phyloP scores from a whole-genome alignment of 2,888 invertebrate genomes.

The Arenicola marina region DNA sequence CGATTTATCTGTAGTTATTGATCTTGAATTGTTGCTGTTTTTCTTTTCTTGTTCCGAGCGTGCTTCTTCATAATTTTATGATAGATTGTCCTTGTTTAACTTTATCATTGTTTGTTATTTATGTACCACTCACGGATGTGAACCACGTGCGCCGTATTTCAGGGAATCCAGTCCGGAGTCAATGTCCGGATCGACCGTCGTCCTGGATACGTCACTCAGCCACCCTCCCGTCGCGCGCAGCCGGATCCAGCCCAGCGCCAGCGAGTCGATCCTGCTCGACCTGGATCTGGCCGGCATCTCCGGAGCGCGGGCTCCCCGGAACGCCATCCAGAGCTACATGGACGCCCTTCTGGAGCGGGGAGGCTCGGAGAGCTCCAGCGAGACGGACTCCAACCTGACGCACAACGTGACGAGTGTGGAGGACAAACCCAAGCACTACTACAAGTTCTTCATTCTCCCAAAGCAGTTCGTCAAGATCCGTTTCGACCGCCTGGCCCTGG shows the following conservation, averaged over 20 bases:
- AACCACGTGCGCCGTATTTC: neutral
- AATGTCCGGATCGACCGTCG: conserved; percentile 61
- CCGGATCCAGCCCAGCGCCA: conserved; percentile 4
- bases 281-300: conserved; percentile 26
- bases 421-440: conserved; percentile 67
- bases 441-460: conserved; percentile 76
- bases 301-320: conserved; percentile 12
- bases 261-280: too few relatives aligned
- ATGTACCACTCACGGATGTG: neutral
- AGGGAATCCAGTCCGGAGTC: conserved; percentile 50
- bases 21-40: too few relatives aligned
- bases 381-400: conserved; percentile 8
- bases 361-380: conserved; percentile 1
- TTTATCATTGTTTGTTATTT: too few relatives aligned
- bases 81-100: too few relatives aligned
- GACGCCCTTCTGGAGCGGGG: conserved; percentile 40
- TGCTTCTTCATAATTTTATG: too few relatives aligned
- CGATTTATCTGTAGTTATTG: too few relatives aligned
- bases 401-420: conserved; percentile 37
- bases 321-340: conserved; percentile 41
- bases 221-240: neutral
- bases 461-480: conserved; percentile 74
- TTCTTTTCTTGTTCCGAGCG: too few relatives aligned
- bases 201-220: conserved; percentile 57
- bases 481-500: conserved; percentile 88